Conservation (phyloP, 2,113 vertebrate species). For the Paedocypris sp. region DNA sequence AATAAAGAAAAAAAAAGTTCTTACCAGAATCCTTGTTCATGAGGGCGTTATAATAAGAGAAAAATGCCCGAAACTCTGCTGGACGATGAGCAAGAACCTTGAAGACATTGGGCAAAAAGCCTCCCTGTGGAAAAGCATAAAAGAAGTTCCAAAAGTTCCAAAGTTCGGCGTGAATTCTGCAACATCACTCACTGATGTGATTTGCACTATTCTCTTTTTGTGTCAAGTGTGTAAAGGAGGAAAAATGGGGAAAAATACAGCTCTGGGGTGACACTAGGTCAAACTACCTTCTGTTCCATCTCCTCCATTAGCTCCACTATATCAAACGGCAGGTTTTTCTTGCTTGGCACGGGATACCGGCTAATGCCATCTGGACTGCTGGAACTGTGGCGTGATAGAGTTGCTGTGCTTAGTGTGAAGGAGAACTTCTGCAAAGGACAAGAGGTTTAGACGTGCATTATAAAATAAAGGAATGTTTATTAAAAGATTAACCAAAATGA, state of each 20-base stretch:
- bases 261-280: not conserved
- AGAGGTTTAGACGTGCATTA: not conserved
- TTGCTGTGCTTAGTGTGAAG: constrained; percentile 25
- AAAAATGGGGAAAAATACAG: not conserved
- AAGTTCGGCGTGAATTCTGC: too few relatives aligned
- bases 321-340: constrained; percentile 71
- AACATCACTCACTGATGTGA: too few relatives aligned
- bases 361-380: constrained; percentile 48
- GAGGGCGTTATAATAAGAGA: constrained; percentile 70
- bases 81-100: constrained; percentile 64
- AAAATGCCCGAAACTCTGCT: constrained; percentile 75
- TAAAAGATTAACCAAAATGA: not conserved
- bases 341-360: constrained; percentile 64
- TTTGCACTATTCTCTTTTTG: not conserved
- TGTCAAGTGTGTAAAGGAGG: not conserved
- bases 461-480: too few relatives aligned
- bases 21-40: constrained; percentile 80
- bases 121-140: constrained; percentile 48
- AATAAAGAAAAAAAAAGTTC: too few relatives aligned
- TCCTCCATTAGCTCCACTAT: constrained; percentile 77
- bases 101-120: constrained; percentile 75
- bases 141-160: too few relatives aligned
- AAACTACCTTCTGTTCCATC: constrained; percentile 66
- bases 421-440: constrained; percentile 11
- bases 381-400: too few relatives aligned